Evolutionary conservation across 2,113 vertebrate genomes (phyloP).

Genomic region (Pristiophorus japonicus): DNA sequence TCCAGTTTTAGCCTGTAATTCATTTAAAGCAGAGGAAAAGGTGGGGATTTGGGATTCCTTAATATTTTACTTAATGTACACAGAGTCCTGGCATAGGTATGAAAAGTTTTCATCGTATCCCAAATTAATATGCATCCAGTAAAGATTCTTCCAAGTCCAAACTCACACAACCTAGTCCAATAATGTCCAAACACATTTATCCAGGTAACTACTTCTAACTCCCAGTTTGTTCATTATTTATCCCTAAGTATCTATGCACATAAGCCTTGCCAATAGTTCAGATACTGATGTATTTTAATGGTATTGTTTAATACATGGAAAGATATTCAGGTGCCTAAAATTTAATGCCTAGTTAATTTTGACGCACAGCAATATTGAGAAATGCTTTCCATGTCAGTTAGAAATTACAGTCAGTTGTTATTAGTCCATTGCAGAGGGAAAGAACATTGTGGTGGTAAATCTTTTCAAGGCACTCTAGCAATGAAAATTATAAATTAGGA

Average conservation of each 20-base stretch:
- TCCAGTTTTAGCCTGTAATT: background rate
- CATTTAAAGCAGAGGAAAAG: background rate
- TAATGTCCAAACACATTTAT: background rate
- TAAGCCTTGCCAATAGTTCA: no score
- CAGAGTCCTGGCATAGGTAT: no score
- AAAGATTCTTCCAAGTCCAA: background rate
- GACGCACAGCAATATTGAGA: no score
- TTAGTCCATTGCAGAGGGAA: background rate
- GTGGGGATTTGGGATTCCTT: background rate
- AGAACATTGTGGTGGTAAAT: background rate
- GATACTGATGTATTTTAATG: no score
- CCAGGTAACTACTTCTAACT: background rate
- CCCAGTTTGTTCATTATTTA: no score
- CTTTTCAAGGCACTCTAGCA: background rate
- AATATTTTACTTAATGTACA: background rate
- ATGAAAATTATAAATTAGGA: conserved; percentile 13
- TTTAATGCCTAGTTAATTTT: no score
- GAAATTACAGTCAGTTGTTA: background rate
- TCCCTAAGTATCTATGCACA: no score
- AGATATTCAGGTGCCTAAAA: no score
- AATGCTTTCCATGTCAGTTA: background rate
- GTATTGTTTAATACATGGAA: no score
- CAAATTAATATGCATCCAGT: background rate
- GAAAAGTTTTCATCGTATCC: background rate
- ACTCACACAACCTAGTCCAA: background rate